phyloP scores from a whole-genome alignment of 2,797 vertebrate species.

The Protosalanx chinensis region DNA sequence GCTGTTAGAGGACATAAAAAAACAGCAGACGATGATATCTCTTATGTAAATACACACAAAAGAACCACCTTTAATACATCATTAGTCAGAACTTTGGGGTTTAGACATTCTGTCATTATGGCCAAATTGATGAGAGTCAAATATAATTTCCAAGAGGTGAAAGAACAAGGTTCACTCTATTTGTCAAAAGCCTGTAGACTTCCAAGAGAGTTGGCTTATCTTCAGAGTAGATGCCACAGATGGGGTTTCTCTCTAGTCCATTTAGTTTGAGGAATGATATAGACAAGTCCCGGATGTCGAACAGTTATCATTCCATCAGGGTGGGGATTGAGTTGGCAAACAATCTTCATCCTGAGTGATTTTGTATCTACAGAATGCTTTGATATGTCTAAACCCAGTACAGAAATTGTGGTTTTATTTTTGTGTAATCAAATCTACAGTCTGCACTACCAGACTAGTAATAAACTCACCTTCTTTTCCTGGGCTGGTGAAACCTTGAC shows the following conservation, averaged over 20 bases:
- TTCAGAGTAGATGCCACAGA: slow-evolving; percentile 31
- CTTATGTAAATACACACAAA: not conserved
- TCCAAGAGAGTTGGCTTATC: not conserved
- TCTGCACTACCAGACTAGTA: not conserved
- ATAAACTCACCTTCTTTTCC: slow-evolving; percentile 41
- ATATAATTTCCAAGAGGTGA: not conserved
- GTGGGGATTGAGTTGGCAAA: slow-evolving; percentile 33
- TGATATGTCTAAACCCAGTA: slow-evolving; percentile 10
- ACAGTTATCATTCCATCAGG: slow-evolving; percentile 52
- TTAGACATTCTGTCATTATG: not conserved
- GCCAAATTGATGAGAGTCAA: not conserved
- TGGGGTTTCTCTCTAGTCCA: slow-evolving; percentile 44
- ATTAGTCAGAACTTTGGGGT: not conserved
- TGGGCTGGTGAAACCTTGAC: slow-evolving; percentile 25
- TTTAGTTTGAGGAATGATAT: slow-evolving; percentile 49
- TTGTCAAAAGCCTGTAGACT: not conserved
- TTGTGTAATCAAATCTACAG: not conserved
- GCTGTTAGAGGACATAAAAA: not conserved
- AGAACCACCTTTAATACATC: not conserved
- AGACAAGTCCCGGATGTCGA: slow-evolving; percentile 40
- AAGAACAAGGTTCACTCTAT: not conserved
- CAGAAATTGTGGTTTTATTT: slow-evolving; percentile 8
- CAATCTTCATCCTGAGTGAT: slow-evolving; percentile 35
- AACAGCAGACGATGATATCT: not conserved
- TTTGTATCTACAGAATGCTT: slow-evolving; percentile 24